Conservation (phyloP, 2,113 vertebrate genomes). For the Tinamus guttatus region DNA sequence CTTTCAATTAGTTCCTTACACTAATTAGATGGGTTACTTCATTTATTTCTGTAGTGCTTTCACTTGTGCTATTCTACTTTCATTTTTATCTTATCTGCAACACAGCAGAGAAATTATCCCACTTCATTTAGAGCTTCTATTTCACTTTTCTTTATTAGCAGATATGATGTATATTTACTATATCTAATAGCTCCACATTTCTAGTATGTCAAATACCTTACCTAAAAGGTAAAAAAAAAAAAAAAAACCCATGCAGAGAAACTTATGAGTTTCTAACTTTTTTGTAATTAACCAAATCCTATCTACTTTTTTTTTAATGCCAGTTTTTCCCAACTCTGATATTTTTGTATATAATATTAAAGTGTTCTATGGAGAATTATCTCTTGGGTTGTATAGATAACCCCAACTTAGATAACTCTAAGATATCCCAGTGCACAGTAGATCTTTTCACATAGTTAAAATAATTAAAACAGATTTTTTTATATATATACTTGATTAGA, state of each 20-base stretch:
- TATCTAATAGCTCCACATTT: slow-evolving; percentile 17
- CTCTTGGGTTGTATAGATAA: neutral
- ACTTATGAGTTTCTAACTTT: neutral
- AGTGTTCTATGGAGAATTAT: neutral
- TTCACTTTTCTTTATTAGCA: slow-evolving; percentile 30
- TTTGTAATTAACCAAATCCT: neutral
- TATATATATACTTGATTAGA: neutral
- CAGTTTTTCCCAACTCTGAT: neutral
- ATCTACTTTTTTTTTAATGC: neutral
- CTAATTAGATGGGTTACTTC: slow-evolving; percentile 20
- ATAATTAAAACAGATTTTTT: too few relatives aligned
- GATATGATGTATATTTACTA: slow-evolving; percentile 31
- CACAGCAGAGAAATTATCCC: neutral
- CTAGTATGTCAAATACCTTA: neutral
- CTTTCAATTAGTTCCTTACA: slow-evolving; percentile 54
- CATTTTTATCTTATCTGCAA: neutral
- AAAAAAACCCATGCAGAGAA: neutral
- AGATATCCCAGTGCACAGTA: neutral
- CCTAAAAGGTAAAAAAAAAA: neutral
- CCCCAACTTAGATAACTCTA: neutral
- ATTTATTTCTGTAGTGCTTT: slow-evolving; percentile 60
- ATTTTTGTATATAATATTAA: neutral
- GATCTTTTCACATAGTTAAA: neutral
- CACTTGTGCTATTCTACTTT: neutral
- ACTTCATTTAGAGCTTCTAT: slow-evolving; percentile 9